Percentiles rank a stretch among this genome's conserved stretches.
Conservation (phyloP, 2,888 invertebrate genomes). For the Acrobasis repandana region DNA sequence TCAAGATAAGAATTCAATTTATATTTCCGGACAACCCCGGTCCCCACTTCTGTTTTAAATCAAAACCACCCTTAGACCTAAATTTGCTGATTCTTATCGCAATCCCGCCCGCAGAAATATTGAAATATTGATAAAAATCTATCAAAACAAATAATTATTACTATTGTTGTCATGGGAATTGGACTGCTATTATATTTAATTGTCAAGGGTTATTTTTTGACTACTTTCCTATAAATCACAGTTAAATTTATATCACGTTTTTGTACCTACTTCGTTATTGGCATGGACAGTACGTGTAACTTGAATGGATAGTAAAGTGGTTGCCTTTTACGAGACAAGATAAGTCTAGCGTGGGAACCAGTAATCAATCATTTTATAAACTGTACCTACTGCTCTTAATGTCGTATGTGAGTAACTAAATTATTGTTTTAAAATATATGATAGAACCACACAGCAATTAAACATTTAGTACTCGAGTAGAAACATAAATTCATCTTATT, state of each 20-base stretch:
- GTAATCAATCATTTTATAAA: too few species aligned
- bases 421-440: too few species aligned
- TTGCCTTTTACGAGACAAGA: too few species aligned
- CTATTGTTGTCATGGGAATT: constrained; percentile 30
- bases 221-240: background rate
- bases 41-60: constrained; percentile 70
- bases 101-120: constrained; percentile 49
- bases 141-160: constrained; percentile 41
- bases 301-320: too few species aligned
- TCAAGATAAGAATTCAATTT: constrained; percentile 72
- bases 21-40: constrained; percentile 57
- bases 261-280: too few species aligned
- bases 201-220: constrained; percentile 37
- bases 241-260: too few species aligned
- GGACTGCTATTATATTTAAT: constrained; percentile 41
- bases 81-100: constrained; percentile 46
- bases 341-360: too few species aligned
- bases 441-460: background rate
- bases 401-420: too few species aligned
- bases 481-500: constrained; percentile 1
- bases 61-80: constrained; percentile 56
- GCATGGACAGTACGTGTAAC: too few species aligned
- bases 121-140: constrained; percentile 42
- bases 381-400: too few species aligned
- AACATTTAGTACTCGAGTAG: background rate